Conservation (phyloP, 2,888 invertebrate species). For the Listrodromus nycthemerus region DNA sequence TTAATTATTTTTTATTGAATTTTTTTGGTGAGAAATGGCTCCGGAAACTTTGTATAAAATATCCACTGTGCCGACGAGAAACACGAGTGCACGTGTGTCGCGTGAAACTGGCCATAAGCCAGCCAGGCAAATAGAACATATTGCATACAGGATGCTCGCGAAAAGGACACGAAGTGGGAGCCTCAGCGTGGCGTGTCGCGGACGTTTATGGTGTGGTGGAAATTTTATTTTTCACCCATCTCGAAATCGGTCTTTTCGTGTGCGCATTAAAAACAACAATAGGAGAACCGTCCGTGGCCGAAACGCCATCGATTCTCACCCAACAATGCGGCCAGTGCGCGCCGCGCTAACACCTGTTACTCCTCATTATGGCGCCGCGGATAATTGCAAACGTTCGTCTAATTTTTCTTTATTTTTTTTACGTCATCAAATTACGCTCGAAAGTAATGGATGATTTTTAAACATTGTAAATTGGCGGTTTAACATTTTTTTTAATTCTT, state of each 20-base stretch:
- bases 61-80: background rate
- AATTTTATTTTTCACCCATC: slow-evolving; percentile 44
- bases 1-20: no score
- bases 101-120: slow-evolving; percentile 39
- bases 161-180: slow-evolving; percentile 31
- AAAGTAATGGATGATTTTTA: background rate
- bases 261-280: slow-evolving; percentile 69
- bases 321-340: slow-evolving; percentile 68
- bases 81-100: slow-evolving; percentile 18
- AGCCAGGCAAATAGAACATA: slow-evolving; percentile 78
- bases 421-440: background rate
- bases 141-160: slow-evolving; percentile 75
- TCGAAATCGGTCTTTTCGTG: slow-evolving; percentile 41
- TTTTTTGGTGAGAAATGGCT: no score
- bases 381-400: slow-evolving; percentile 74
- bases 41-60: background rate
- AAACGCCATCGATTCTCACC: slow-evolving; percentile 69
- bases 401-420: slow-evolving; percentile 71
- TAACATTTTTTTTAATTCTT: no score
- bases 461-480: no score
- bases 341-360: slow-evolving; percentile 81
- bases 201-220: slow-evolving; percentile 40
- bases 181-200: slow-evolving; percentile 54
- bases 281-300: slow-evolving; percentile 62
- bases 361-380: slow-evolving; percentile 77